phyloP scores from a whole-genome alignment of 2,113 vertebrate genomes.

The Tichodroma muraria region DNA sequence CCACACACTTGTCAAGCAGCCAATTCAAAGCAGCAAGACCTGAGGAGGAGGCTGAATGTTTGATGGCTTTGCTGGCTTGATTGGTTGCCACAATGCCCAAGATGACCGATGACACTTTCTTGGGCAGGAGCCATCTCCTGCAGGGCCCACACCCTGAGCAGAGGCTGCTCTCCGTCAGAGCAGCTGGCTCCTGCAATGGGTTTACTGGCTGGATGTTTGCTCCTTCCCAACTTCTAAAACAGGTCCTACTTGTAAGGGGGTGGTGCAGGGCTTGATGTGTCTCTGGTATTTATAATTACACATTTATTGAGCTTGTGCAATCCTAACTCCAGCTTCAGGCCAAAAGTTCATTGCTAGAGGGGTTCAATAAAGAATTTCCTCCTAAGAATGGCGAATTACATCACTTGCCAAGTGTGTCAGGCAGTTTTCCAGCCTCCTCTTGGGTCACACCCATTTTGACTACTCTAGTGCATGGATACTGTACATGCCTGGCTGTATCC shows the following conservation, averaged over 20 bases:
- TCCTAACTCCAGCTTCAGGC: constrained; percentile 51
- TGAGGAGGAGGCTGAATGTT: constrained; percentile 31
- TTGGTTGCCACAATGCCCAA: constrained; percentile 15
- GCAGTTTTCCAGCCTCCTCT: constrained; percentile 24
- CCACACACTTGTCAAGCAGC: constrained; percentile 43
- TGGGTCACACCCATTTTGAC: constrained; percentile 8
- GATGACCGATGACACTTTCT: constrained; percentile 38
- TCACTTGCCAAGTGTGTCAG: constrained; percentile 55
- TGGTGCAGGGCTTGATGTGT: not conserved
- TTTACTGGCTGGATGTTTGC: not conserved
- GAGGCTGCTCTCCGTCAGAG: not conserved
- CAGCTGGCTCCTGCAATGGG: not conserved
- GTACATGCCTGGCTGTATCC: not conserved
- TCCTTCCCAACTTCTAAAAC: constrained; percentile 9
- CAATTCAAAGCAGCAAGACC: constrained; percentile 46
- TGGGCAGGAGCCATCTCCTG: constrained; percentile 38
- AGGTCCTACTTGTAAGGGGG: constrained; percentile 13
- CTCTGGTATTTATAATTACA: constrained; percentile 55
- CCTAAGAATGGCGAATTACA: constrained; percentile 30
- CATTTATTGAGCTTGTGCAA: constrained; percentile 54
- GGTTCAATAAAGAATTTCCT: constrained; percentile 57
- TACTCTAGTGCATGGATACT: not conserved
- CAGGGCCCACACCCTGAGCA: constrained; percentile 24
- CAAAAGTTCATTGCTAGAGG: constrained; percentile 57
- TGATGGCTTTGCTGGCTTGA: constrained; percentile 3